phyloP scores from a whole-genome alignment of 2,888 invertebrate species.

The Erebia epiphron region DNA sequence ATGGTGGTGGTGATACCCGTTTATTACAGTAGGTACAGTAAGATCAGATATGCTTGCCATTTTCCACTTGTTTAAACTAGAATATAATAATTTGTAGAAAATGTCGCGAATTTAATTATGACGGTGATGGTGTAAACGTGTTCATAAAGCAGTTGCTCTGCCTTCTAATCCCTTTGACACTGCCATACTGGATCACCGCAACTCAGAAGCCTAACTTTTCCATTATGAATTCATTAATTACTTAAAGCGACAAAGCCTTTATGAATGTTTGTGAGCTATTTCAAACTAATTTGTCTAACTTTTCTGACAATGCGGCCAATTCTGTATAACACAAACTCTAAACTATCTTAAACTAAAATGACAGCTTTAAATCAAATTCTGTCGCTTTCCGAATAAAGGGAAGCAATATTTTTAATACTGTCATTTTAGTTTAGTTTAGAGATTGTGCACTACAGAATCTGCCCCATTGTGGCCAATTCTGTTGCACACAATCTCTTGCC shows the following conservation, averaged over 20 bases:
- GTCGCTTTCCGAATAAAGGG: too few relatives aligned
- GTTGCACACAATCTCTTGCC: too few relatives aligned
- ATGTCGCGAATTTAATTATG: neutral
- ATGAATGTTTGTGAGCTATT: neutral
- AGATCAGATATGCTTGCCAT: neutral
- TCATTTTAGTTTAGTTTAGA: too few relatives aligned
- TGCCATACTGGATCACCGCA: neutral
- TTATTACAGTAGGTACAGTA: too few relatives aligned
- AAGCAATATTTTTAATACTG: too few relatives aligned
- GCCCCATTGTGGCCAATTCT: too few relatives aligned
- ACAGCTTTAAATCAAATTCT: too few relatives aligned
- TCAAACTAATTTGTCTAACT: neutral
- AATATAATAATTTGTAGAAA: neutral
- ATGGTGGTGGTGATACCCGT: too few relatives aligned
- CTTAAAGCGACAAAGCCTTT: neutral
- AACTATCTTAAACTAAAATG: too few relatives aligned
- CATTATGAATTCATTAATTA: neutral
- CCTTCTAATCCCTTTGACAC: neutral
- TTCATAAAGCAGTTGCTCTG: neutral
- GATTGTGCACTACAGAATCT: too few relatives aligned
- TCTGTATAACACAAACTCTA: too few relatives aligned
- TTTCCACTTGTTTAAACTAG: neutral
- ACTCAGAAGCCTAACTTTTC: neutral
- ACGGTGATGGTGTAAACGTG: neutral
- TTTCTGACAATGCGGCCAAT: neutral